Conservation (phyloP, 30 jellyfish, hydroid and myxozoan genomes). For the Cassiopea andromeda region DNA sequence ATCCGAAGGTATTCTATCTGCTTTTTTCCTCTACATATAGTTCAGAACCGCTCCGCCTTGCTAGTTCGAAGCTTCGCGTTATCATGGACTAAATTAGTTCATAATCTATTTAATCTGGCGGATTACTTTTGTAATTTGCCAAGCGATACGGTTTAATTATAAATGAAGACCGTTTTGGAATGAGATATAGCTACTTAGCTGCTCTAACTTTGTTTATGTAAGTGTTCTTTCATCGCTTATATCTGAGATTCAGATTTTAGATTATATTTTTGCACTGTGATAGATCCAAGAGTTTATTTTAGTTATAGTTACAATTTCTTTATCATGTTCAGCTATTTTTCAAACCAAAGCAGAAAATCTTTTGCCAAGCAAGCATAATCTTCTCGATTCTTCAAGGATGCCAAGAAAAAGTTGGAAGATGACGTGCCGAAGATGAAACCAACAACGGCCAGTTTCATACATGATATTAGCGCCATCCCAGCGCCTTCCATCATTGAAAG, state of each 20-base stretch:
- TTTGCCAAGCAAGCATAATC: not conserved
- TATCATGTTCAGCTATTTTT: too few relatives aligned
- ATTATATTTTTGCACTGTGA: too few relatives aligned
- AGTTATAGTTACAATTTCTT: too few relatives aligned
- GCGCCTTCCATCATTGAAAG: conserved; percentile 39
- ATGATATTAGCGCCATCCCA: conserved; percentile 70
- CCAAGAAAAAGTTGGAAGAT: not conserved
- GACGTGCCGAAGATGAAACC: not conserved
- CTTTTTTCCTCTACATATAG: not conserved
- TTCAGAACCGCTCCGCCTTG: not conserved
- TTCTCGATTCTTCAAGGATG: not conserved
- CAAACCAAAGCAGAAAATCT: not conserved
- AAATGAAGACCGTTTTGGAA: not conserved
- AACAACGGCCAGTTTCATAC: conserved; percentile 41
- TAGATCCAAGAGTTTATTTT: too few relatives aligned
- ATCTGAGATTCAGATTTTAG: too few relatives aligned
- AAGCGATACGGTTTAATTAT: too few relatives aligned
- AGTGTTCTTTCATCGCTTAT: too few relatives aligned
- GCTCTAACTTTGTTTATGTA: too few relatives aligned
- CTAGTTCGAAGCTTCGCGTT: not conserved
- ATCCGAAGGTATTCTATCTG: conserved; percentile 49
- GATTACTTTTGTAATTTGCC: too few relatives aligned
- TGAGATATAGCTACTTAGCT: not conserved
- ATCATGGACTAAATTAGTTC: not conserved
- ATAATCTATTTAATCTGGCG: not conserved